These are phyloP conservation scores for Pelecanoides urinatrix DNA, from an alignment of 2,113 vertebrate genomes.

Conservation along the genomic window DNA sequence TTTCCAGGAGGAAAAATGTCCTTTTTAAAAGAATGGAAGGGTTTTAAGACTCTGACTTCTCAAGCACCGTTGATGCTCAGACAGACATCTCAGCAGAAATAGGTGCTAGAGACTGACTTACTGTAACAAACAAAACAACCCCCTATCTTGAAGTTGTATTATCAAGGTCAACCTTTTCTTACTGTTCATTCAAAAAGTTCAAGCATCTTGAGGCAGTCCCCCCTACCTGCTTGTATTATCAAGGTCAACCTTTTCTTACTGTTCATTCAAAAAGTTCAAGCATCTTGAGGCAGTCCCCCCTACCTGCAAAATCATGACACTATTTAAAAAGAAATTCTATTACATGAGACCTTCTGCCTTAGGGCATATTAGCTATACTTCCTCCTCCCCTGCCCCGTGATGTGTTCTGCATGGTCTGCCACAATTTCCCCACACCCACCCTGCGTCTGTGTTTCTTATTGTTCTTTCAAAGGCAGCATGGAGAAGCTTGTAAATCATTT, in stretches of 20 bases:
- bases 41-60: neutral
- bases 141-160: neutral
- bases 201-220: neutral
- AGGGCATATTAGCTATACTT: rapidly evolving
- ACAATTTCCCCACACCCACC: neutral
- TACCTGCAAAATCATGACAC: neutral
- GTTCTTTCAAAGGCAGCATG: neutral
- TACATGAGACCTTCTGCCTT: neutral
- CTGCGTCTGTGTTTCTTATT: neutral
- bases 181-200: neutral
- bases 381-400: neutral
- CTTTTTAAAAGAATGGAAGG: neutral
- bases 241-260: neutral
- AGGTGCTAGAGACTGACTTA: neutral
- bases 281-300: neutral
- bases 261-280: neutral
- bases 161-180: neutral
- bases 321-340: neutral
- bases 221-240: neutral
- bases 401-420: neutral
- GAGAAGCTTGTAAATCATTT: neutral
- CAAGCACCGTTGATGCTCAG: neutral
- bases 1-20: neutral
- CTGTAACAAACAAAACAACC: neutral
- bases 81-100: neutral